Evolutionary conservation across 2,113 vertebrate genomes (phyloP).

Genomic region (Pionites leucogaster): DNA sequence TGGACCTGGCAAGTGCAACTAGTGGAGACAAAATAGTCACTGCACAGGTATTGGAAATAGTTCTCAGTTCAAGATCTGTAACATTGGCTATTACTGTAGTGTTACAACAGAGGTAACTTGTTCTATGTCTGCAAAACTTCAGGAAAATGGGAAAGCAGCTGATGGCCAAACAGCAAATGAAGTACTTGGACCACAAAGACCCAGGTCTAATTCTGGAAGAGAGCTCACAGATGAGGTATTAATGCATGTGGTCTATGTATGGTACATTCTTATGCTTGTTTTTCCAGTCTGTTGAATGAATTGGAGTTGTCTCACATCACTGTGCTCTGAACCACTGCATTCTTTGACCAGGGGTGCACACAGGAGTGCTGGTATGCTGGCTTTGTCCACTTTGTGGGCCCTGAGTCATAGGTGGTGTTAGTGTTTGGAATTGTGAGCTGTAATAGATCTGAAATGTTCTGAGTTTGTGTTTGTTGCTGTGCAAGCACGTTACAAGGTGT

Average conservation of each 20-base stretch:
- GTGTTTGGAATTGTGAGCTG: neutral
- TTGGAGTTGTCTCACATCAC: neutral
- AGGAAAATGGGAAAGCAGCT: conserved; percentile 89
- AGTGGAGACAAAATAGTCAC: conserved; percentile 97
- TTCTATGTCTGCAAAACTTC: conserved; percentile 21
- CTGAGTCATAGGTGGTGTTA: neutral
- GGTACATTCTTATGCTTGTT: neutral
- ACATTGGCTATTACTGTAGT: neutral
- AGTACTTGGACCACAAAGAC: conserved; percentile 89
- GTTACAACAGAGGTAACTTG: neutral
- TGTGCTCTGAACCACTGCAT: neutral
- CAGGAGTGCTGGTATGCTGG: neutral
- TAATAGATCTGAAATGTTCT: neutral
- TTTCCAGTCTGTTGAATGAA: neutral
- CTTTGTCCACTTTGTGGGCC: neutral
- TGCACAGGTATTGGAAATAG: conserved; percentile 79
- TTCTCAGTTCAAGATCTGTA: neutral
- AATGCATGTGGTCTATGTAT: neutral
- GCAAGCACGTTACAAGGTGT: neutral
- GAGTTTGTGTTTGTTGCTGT: neutral
- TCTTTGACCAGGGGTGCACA: neutral
- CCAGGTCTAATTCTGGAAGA: conserved; percentile 94
- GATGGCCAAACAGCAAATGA: conserved; percentile 83
- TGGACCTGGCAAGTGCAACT: conserved; percentile 96
- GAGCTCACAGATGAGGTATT: conserved; percentile 97